Conservation (phyloP, 2,888 invertebrate genomes). For the Notocelia uddmanniana region DNA sequence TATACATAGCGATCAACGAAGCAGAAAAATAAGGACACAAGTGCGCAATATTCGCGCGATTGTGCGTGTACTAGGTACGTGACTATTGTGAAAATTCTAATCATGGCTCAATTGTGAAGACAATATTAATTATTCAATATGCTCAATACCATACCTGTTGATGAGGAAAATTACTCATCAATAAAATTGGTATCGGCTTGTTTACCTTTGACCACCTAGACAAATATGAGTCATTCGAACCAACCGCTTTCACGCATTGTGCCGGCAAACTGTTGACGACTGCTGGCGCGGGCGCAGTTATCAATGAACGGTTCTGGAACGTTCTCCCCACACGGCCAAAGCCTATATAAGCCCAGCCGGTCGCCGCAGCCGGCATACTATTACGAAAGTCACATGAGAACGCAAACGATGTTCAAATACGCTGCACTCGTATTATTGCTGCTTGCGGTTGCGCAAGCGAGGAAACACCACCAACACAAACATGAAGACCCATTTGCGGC, state of each 20-base stretch:
- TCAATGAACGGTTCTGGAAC: slow-evolving; percentile 78
- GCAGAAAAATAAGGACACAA: slow-evolving; percentile 7
- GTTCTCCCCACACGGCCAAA: slow-evolving; percentile 61
- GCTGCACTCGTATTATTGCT: slow-evolving; percentile 64
- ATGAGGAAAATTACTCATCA: slow-evolving; percentile 28
- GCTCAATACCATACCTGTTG: slow-evolving; percentile 3
- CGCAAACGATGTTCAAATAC: slow-evolving; percentile 61
- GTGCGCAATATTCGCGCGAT: not conserved
- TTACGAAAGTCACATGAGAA: slow-evolving; percentile 56
- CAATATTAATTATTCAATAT: not conserved
- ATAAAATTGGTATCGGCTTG: slow-evolving; percentile 9
- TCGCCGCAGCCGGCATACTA: slow-evolving; percentile 58
- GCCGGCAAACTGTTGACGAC: slow-evolving; percentile 65
- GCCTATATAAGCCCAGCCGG: slow-evolving; percentile 73
- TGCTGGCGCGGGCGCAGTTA: slow-evolving; percentile 71
- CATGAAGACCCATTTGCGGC: slow-evolving; percentile 72
- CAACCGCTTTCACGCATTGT: slow-evolving; percentile 29
- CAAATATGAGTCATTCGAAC: slow-evolving; percentile 27
- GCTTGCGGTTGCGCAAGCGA: slow-evolving; percentile 63
- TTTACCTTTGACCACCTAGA: slow-evolving; percentile 18
- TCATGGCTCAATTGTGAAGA: not conserved
- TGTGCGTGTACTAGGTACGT: too few relatives aligned
- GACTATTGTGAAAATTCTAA: not conserved
- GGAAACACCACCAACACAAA: slow-evolving; percentile 52
- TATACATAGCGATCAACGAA: not conserved